Evolutionary conservation across 2,797 vertebrate genomes (phyloP), one percentile per base, ranked within the genome.

Genomic region (Dipus sagitta): DNA sequence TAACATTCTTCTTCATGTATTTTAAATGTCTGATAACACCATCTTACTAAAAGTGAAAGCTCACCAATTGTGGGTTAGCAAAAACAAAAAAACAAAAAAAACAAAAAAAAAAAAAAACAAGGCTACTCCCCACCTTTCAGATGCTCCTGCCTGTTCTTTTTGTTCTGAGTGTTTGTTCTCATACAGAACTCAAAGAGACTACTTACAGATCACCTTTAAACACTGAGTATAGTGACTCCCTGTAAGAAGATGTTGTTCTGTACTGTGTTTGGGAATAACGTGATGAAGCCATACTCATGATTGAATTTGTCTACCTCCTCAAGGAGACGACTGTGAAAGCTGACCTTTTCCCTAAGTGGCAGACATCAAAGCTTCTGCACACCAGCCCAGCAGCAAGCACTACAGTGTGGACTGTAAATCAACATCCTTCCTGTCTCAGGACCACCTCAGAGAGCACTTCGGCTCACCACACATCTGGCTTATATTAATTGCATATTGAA

Each of bases 381-480:
- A 75, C 64, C 65, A 85, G 72, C 47, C 88, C 42, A 28, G 92
- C 96, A 97, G 92, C 18, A 67, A 96, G 89, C 85, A 18, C 54
- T 96, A 95, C 97, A 98, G 97, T 97, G 91, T 88, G 81, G 75
- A 10, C 93, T 93, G 92, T 97, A 98, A 98, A 97, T 98, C 96
- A 97, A 89, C 68, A 38, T 88, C 84, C 96, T 97, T 97, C 79
- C 77, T 93, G 96, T 97, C 97, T 96, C 88, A 92, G 96, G 97
- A 98, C 96, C 95, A 96, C 80, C 93, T 97, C 97, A 97, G 95
- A 78, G 95, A 96, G 82, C 78, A 97, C 95, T 96, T 81, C 90
- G 92, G 90, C 96, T 97, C 93, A 94, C 94, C 87, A 86, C 92
- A 97, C 93, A 82, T 92, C 95, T 98, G 97, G 95, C 42, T 0